These are phyloP conservation scores for Timema cristinae DNA, from an alignment of 2,888 invertebrate species.

Conservation along the genomic window DNA sequence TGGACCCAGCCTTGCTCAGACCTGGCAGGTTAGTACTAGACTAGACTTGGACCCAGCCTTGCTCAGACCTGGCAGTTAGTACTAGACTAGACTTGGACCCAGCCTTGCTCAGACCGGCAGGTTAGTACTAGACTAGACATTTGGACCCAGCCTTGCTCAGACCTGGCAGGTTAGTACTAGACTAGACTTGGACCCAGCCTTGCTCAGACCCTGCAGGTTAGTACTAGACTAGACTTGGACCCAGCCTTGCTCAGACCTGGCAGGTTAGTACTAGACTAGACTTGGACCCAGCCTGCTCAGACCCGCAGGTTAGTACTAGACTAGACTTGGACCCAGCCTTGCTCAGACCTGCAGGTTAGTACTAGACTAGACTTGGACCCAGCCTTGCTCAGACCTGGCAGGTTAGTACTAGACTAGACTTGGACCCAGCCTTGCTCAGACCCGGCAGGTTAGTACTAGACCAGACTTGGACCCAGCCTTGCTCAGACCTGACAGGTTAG, in stretches of 20 bases:
- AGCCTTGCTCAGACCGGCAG: conserved; percentile 88
- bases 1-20: conserved; percentile 85
- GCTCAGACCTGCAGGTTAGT: conserved; percentile 72
- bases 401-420: conserved; percentile 74
- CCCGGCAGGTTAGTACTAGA: conserved; percentile 75
- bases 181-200: conserved; percentile 88
- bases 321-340: conserved; percentile 92
- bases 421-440: conserved; percentile 85
- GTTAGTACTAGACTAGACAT: too few species aligned
- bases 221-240: conserved; percentile 84
- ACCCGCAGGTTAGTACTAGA: conserved; percentile 69
- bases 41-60: conserved; percentile 92
- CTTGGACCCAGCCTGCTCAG: conserved; percentile 82
- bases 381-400: conserved; percentile 87
- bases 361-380: conserved; percentile 91
- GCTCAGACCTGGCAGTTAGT: conserved; percentile 75
- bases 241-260: conserved; percentile 91
- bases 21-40: conserved; percentile 75
- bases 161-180: conserved; percentile 75
- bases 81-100: conserved; percentile 91
- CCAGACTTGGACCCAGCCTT: conserved; percentile 92
- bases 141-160: conserved; percentile 90
- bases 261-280: conserved; percentile 74
- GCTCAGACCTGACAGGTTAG: conserved; percentile 77
- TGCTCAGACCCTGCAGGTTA: conserved; percentile 82